Conservation (phyloP, 2,888 invertebrate species). For the Drosophila greeni region DNA sequence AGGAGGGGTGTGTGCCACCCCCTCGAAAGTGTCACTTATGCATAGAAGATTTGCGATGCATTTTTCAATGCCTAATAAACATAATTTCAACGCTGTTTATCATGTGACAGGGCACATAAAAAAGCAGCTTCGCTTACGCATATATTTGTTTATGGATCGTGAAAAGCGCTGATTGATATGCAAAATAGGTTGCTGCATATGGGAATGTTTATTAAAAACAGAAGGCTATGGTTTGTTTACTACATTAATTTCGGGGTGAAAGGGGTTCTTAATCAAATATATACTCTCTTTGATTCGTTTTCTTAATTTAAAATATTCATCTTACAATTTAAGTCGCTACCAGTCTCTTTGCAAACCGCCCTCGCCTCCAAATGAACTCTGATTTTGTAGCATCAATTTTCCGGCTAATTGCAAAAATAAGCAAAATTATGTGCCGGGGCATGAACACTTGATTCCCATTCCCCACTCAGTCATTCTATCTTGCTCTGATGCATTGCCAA, state of each 20-base stretch:
- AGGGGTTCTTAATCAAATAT: not conserved
- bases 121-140: conserved; percentile 5
- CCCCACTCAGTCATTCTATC: not conserved
- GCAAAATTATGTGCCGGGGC: conserved; percentile 40
- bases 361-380: conserved; percentile 30
- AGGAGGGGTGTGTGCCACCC: not conserved
- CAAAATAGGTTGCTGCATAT: conserved; percentile 10
- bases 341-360: conserved; percentile 1
- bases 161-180: conserved; percentile 28
- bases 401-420: conserved; percentile 51
- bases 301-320: not conserved
- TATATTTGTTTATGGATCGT: conserved; percentile 13
- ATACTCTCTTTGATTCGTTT: not conserved
- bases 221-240: not conserved
- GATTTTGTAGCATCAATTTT: conserved; percentile 46
- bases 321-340: too few species aligned
- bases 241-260: not conserved
- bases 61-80: conserved; percentile 48
- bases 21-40: conserved; percentile 28
- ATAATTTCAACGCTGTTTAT: conserved; percentile 38
- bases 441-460: conserved; percentile 5
- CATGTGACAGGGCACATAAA: conserved; percentile 25
- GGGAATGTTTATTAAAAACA: not conserved
- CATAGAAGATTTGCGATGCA: conserved; percentile 39
- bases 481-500: conserved; percentile 16